Evolutionary conservation across 2,888 invertebrate species (phyloP).

Genomic region (Zygaena filipendulae): DNA sequence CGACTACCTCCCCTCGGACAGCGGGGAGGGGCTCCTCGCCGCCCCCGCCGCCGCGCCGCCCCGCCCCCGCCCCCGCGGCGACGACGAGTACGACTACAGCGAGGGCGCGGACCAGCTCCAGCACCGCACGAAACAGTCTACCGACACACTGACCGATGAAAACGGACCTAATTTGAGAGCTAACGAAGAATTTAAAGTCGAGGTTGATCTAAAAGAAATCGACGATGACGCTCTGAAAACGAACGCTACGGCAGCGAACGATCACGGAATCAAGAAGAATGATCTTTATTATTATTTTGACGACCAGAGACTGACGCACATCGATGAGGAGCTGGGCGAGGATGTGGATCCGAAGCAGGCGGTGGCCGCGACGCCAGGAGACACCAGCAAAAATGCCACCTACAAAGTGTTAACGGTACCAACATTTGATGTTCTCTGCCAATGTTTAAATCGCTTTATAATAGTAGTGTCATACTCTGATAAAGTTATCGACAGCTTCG

Average conservation of each 20-base stretch:
- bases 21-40: too few relatives aligned
- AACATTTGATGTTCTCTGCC: too few relatives aligned
- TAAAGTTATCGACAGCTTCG: too few relatives aligned
- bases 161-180: neutral
- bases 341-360: neutral
- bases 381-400: constrained; percentile 17
- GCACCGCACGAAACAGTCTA: neutral
- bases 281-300: constrained; percentile 26
- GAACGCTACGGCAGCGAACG: neutral
- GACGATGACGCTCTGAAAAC: neutral
- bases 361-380: neutral
- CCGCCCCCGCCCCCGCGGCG: constrained; percentile 4
- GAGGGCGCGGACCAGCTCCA: neutral
- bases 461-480: too few relatives aligned
- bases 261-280: constrained; percentile 14
- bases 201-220: neutral
- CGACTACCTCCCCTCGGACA: constrained; percentile 25
- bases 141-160: too few relatives aligned
- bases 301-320: constrained; percentile 14
- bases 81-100: constrained; percentile 1
- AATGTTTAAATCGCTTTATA: too few relatives aligned
- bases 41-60: too few relatives aligned
- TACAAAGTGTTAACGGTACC: constrained; percentile 29
- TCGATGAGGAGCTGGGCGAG: neutral
- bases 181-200: neutral